Conservation (phyloP, 2,113 vertebrate species). For the Apodemus sylvaticus region DNA sequence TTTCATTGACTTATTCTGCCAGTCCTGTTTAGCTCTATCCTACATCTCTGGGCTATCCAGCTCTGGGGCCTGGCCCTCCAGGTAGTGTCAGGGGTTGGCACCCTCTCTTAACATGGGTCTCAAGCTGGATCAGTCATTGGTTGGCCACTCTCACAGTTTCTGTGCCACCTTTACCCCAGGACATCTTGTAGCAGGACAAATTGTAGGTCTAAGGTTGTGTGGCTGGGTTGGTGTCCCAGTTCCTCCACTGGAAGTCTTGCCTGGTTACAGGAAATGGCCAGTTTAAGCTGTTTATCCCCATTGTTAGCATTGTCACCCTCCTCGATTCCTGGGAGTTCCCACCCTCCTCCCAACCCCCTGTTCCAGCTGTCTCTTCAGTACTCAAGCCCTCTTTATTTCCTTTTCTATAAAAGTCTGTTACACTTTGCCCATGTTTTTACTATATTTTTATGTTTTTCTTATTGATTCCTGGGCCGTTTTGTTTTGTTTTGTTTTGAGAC, state of each 20-base stretch:
- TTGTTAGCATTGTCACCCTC: not conserved
- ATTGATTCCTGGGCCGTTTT: not conserved
- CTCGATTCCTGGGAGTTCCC: not conserved
- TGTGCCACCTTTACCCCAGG: not conserved
- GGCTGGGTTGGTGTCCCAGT: not conserved
- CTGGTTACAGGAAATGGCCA: not conserved
- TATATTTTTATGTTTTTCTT: slow-evolving; percentile 1
- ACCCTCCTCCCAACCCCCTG: not conserved
- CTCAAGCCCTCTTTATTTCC: not conserved
- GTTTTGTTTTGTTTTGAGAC: too few relatives aligned
- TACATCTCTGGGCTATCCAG: not conserved
- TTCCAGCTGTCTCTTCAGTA: not conserved
- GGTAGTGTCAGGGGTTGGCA: not conserved
- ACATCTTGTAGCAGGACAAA: not conserved
- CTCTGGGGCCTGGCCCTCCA: not conserved
- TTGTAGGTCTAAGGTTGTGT: not conserved
- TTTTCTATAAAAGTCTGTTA: not conserved
- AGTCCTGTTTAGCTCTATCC: not conserved
- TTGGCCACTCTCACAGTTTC: not conserved
- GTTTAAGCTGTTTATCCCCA: not conserved
- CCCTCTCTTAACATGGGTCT: not conserved
- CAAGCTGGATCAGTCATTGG: not conserved
- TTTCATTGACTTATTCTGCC: not conserved
- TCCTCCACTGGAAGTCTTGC: not conserved
- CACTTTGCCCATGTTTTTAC: not conserved